These are phyloP conservation scores for Caenorhabditis auriculariae DNA, from an alignment of 2,888 invertebrate species.

Conservation along the genomic window DNA sequence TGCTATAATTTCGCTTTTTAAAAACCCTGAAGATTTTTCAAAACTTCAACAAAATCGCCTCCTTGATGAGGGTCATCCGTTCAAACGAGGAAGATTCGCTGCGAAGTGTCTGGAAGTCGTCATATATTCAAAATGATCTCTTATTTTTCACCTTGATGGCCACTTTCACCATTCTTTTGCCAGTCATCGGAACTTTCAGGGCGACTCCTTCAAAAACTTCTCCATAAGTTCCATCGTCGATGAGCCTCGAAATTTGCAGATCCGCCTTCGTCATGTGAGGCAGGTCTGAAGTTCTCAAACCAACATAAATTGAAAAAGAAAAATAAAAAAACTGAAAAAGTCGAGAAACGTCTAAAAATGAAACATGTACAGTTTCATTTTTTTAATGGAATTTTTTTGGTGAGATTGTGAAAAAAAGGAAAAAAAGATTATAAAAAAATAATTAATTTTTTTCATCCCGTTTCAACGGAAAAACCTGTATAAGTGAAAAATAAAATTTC, in stretches of 20 bases:
- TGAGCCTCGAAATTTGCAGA: slow-evolving; percentile 81
- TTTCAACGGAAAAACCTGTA: too few relatives aligned
- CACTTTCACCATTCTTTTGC: slow-evolving; percentile 74
- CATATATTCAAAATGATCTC: slow-evolving; percentile 1
- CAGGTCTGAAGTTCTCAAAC: slow-evolving; percentile 72
- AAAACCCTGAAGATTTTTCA: not conserved
- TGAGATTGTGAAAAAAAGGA: too few relatives aligned
- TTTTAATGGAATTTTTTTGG: not conserved
- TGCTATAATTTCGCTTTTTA: slow-evolving; percentile 67
- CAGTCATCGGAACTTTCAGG: slow-evolving; percentile 71
- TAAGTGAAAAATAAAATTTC: too few relatives aligned
- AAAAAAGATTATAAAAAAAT: too few relatives aligned
- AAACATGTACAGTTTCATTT: too few relatives aligned
- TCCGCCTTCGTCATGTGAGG: slow-evolving; percentile 85
- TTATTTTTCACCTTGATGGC: slow-evolving; percentile 78
- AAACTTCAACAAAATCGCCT: slow-evolving; percentile 86
- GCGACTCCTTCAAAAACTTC: slow-evolving; percentile 92
- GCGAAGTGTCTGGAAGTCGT: too few relatives aligned
- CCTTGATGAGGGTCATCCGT: slow-evolving; percentile 89
- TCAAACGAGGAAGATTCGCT: too few relatives aligned
- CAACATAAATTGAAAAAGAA: too few relatives aligned
- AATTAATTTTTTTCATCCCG: too few relatives aligned
- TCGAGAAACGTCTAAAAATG: too few relatives aligned
- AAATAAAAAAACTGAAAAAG: too few relatives aligned
- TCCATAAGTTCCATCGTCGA: slow-evolving; percentile 95